Evolutionary conservation across 2,113 vertebrate genomes (phyloP), one percentile per base, ranked within the genome.

Genomic region (Clarias magur): DNA sequence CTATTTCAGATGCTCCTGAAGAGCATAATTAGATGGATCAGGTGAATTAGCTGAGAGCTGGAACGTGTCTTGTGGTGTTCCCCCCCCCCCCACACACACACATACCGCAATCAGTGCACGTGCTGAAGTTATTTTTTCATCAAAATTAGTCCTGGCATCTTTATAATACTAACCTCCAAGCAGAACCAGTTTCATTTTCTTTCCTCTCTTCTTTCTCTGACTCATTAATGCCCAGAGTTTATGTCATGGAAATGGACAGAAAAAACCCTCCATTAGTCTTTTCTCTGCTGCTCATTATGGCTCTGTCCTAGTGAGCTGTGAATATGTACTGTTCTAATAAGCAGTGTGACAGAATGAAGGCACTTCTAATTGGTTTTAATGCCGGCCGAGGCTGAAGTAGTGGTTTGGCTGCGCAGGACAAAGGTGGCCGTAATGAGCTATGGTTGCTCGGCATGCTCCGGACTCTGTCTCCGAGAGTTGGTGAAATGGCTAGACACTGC

Each of bases 311-410:
- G 91, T 91, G 92, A 93, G 89, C 92, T 95, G 94, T 91, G 93
- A 94, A 93, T 92, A 94, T 92, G 91, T 93, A 94, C 93, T 94
- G 88, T 93, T 93, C 92, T 95, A 95, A 95, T 94, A 94, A 93
- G 93, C 84, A 38, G 89, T 83, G 82, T 93, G 93, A 93, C 91
- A 94, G 90, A 90, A 92, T 92, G 89, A 93, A 93, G 93, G 92
- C 91, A 86, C 86, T 91, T 85, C 57, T 73, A 88, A 90, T 89
- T 91, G 93, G 89, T 92, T 93, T 93, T 93, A 94, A 91, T 91
- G 87, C 76, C 60, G 91, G 82, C 73, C 86, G 88, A 90, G 91
- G 89, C 86, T 91, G 88, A 90, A 90, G 89, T 93, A 94, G 93
- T 93, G 80, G 88, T 86, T 91, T 82, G 87, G 90, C 90, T 90